Base-by-base conservation (phyloP, 2,113 vertebrate genomes). In the Paedocypris sp. region DNA sequence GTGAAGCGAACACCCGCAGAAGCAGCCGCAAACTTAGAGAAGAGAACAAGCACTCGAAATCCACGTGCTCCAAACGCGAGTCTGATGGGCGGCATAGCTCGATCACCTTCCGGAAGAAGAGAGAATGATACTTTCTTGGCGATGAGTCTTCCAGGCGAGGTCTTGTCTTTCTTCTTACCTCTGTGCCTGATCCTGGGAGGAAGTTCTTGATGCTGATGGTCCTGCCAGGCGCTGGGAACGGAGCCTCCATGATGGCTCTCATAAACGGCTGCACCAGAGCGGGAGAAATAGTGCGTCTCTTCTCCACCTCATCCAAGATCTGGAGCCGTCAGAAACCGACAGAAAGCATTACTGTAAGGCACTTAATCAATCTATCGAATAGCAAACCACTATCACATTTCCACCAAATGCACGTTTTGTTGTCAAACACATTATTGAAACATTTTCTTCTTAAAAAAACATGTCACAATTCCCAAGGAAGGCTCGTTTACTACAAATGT, bases 301-400 rank as follows among this genome's bases (percentile, higher is more conserved):
- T 98, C 73, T 98, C 93, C 63, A 96, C 93, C 66, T 98, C 94
- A 66, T 98, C 93, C 78, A 98, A 79, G 72, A 98, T 96, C 94
- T 98, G 74, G 68, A 49, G 53, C 52, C 69, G 64, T 50, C 23
- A 50, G 32, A 29, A 18, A 9, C 36, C 16, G 19, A 62, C 13
- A 20, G 13, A 1, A n/a, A n/a, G n/a, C n/a, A n/a, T n/a, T n/a
- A n/a, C n/a, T n/a, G n/a, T n/a, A n/a, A n/a, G n/a, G n/a, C n/a
- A n/a, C n/a, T n/a, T n/a, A n/a, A n/a, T n/a, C n/a, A n/a, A n/a
- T n/a, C n/a, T n/a, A n/a, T n/a, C n/a, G n/a, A n/a, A n/a, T n/a
- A n/a, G n/a, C n/a, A n/a, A n/a, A n/a, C n/a, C n/a, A n/a, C n/a
- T n/a, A n/a, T n/a, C n/a, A n/a, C n/a, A n/a, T n/a, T n/a, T n/a